Conservation (phyloP, 2,888 invertebrate genomes). For the Athalia circularis region DNA sequence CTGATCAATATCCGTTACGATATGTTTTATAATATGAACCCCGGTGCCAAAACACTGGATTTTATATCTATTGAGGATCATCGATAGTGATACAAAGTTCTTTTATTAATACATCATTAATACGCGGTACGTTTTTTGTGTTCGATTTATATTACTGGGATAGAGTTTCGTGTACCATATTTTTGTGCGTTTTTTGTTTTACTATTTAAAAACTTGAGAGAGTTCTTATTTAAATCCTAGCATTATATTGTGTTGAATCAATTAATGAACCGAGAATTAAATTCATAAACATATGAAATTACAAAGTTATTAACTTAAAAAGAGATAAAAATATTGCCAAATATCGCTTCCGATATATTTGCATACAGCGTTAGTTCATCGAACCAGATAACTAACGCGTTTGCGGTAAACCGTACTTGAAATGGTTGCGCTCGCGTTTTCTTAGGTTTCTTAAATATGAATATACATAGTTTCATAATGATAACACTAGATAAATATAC, state of each 20-base stretch:
- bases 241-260: not conserved
- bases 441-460: constrained; percentile 23
- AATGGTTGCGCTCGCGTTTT: constrained; percentile 26
- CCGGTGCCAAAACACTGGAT: not conserved
- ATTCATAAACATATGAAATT: not conserved
- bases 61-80: not conserved
- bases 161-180: constrained; percentile 1
- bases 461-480: constrained; percentile 23
- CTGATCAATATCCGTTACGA: not conserved
- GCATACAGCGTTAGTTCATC: not conserved
- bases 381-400: not conserved
- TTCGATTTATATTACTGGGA: not conserved
- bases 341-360: no score
- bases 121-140: not conserved
- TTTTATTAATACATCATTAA: not conserved
- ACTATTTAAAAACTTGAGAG: constrained; percentile 2
- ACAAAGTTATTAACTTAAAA: not conserved
- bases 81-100: not conserved
- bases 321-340: no score
- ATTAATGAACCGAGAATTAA: not conserved
- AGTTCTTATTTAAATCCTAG: constrained; percentile 13
- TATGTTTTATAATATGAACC: not conserved
- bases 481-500: constrained; percentile 24
- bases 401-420: constrained; percentile 8
- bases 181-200: constrained; percentile 23